phyloP scores from a whole-genome alignment of 2,888 invertebrate genomes.

The Polyommatus icarus region DNA sequence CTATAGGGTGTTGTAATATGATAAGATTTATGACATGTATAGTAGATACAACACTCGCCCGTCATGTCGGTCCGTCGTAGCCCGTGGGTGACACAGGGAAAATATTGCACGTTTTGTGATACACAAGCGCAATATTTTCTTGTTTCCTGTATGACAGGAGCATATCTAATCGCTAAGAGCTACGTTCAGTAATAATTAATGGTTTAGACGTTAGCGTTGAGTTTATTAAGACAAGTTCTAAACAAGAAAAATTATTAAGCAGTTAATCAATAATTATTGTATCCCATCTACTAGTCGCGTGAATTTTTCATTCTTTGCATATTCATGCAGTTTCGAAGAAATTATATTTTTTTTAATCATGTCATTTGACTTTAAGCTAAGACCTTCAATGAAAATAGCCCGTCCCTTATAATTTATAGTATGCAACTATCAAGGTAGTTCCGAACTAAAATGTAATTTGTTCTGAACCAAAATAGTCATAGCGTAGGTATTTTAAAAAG shows the following conservation, averaged over 20 bases:
- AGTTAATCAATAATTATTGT: too few species aligned
- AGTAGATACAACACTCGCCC: neutral
- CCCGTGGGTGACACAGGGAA: neutral
- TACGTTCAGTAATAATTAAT: neutral
- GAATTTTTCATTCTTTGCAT: too few species aligned
- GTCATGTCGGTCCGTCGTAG: neutral
- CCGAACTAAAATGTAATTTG: neutral
- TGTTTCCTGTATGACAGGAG: neutral
- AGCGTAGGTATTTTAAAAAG: neutral
- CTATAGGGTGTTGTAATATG: neutral
- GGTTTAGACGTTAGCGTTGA: too few species aligned
- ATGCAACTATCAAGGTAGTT: neutral
- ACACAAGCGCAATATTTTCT: constrained; percentile 6
- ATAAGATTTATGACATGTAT: neutral
- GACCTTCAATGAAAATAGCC: too few species aligned
- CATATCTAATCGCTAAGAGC: neutral
- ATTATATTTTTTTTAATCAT: too few species aligned
- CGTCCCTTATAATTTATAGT: too few species aligned
- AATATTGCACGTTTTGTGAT: neutral
- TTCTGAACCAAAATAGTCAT: neutral
- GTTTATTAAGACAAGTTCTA: too few species aligned
- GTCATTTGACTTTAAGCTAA: too few species aligned
- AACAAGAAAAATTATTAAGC: too few species aligned
- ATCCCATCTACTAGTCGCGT: too few species aligned
- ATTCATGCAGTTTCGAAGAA: too few species aligned